Evolutionary conservation across 2,113 vertebrate genomes (phyloP).

Genomic region (Malaclemys terrapin): DNA sequence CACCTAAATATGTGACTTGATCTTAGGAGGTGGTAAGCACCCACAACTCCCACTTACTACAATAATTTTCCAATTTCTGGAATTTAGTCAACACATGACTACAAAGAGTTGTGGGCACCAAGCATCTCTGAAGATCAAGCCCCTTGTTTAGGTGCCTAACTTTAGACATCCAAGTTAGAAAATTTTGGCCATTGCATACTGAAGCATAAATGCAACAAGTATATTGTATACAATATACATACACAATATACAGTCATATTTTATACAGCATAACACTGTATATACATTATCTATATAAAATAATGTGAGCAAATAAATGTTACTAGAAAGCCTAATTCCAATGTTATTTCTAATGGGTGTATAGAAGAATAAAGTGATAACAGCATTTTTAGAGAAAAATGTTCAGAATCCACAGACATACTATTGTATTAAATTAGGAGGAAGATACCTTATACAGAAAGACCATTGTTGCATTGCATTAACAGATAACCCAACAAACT

Average conservation of each 20-base stretch:
- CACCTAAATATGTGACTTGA: background rate
- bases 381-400: background rate
- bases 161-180: background rate
- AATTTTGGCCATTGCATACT: background rate
- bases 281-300: background rate
- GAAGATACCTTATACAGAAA: background rate
- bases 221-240: background rate
- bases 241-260: background rate
- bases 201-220: background rate
- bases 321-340: background rate
- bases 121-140: background rate
- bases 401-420: fast-evolving
- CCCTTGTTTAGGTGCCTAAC: background rate
- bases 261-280: background rate
- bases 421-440: background rate
- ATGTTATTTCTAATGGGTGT: background rate
- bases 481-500: background rate
- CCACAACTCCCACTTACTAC: background rate
- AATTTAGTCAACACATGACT: background rate
- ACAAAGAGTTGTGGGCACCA: background rate
- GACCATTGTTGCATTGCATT: background rate
- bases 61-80: background rate
- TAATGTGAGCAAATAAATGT: background rate
- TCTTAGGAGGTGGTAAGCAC: background rate
- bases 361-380: background rate